phyloP scores from a whole-genome alignment of 2,797 vertebrate genomes.

The Chrysocyon brachyurus region DNA sequence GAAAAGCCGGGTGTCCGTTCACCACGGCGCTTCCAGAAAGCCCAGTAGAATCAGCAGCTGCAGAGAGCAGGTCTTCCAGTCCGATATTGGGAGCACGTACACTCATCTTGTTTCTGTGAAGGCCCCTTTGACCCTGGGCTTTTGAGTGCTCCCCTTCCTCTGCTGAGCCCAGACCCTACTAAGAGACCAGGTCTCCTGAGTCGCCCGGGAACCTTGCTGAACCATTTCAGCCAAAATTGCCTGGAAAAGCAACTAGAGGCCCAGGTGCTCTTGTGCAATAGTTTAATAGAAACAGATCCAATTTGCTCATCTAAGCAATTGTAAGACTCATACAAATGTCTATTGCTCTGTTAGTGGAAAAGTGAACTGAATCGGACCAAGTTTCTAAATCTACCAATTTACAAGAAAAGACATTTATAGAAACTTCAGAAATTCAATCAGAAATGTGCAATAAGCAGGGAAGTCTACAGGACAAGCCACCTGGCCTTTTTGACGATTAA shows the following conservation, averaged over 20 bases:
- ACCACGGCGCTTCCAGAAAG: conserved; percentile 33
- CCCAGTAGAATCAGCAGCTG: not conserved
- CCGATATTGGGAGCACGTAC: conserved; percentile 24
- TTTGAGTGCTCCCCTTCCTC: not conserved
- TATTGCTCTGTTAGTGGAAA: not conserved
- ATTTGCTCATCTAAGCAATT: not conserved
- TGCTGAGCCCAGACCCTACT: not conserved
- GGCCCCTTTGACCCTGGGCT: not conserved
- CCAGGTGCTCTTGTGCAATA: not conserved
- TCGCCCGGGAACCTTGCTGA: not conserved
- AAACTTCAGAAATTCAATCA: not conserved
- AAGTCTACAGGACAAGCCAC: not conserved
- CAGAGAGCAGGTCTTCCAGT: conserved; percentile 1
- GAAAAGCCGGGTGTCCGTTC: not conserved
- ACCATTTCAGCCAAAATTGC: not conserved
- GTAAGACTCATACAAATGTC: not conserved
- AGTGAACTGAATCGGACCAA: not conserved
- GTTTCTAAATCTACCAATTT: not conserved
- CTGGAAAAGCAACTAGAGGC: not conserved
- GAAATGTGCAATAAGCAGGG: not conserved
- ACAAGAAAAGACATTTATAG: not conserved
- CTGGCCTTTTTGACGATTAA: not conserved
- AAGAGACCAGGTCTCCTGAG: not conserved
- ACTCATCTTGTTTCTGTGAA: conserved; percentile 20
- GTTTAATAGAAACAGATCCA: not conserved